Conservation (phyloP, 2,113 vertebrate genomes). For the Willisornis vidua region DNA sequence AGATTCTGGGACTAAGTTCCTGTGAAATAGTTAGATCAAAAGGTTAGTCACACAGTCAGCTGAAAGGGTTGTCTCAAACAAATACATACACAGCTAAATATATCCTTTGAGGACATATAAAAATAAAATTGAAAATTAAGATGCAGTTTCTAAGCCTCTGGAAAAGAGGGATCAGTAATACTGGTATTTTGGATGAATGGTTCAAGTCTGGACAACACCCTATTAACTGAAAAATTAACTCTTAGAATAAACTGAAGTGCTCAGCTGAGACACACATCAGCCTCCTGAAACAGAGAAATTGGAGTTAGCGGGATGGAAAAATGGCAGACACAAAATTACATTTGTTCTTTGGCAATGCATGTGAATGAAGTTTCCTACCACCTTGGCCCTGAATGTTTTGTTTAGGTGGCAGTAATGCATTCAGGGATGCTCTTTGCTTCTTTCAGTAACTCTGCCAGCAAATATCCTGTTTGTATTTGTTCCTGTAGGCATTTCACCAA, state of each 20-base stretch:
- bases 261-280: neutral
- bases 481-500: neutral
- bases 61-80: neutral
- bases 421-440: neutral
- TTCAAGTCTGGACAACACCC: neutral
- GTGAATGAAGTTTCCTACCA: neutral
- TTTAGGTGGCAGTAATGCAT: neutral
- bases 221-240: neutral
- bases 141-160: neutral
- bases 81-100: neutral
- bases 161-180: neutral
- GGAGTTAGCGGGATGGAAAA: neutral
- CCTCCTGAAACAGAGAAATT: neutral
- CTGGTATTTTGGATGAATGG: neutral
- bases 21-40: neutral
- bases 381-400: neutral
- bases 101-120: neutral
- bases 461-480: neutral
- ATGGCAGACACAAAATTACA: neutral
- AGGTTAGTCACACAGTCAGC: neutral
- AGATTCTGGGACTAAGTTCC: neutral
- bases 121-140: neutral
- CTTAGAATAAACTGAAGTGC: neutral
- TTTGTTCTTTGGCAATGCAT: neutral
- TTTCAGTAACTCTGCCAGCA: neutral